Base-by-base conservation (phyloP, 1,140 invertebrate genomes). In the Latrodectus geometricus region DNA sequence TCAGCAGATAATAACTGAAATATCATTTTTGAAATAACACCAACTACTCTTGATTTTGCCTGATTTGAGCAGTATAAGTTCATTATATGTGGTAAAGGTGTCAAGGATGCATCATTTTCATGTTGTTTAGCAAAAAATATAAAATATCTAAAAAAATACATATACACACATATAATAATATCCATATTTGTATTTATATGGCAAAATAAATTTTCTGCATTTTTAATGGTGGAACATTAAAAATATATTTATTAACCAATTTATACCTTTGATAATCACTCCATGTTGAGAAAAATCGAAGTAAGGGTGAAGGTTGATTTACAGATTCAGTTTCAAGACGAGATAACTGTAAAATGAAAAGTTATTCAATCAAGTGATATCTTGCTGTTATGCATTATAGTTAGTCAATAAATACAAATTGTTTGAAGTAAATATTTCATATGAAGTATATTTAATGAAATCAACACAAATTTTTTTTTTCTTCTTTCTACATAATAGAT, bases 231-330 rank as follows among this genome's bases (percentile, higher is more conserved):
- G 35, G 2, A 3, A 35, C 2, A 35, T 35, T 35, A 35, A 35
- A 3, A 35, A 35, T 5, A 35, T 3, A 35, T 35, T 35, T 35
- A 35, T 17, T 1, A 70, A 74, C 12, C 14, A 74, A n/a, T 74
- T 7, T 11, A 48, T 91, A 92, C 91, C 92, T 93, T 8, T 95
- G 93, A 91, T 95, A 94, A 88, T 93, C 92, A 86, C 94, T 93
- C 96, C 96, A 98, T 4, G 92, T 91, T 5, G 93, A 91, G 11
- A 98, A 93, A 5, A 98, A 91, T 90, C 95, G 96, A 14, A 98
- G 91, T 73, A 98, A 90, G 4, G 95, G 93, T 7, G 96, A 97
- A 2, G 96, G 96, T 89, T 94, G 95, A 88, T 96, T 94, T 77
- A 97, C 94, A 50, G 96, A 95, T 90, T 98, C 96, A 77, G 94